These are phyloP conservation scores for Muricea muricata DNA, from an alignment of 92 coral and sea anemone species.

Conservation along the genomic window DNA sequence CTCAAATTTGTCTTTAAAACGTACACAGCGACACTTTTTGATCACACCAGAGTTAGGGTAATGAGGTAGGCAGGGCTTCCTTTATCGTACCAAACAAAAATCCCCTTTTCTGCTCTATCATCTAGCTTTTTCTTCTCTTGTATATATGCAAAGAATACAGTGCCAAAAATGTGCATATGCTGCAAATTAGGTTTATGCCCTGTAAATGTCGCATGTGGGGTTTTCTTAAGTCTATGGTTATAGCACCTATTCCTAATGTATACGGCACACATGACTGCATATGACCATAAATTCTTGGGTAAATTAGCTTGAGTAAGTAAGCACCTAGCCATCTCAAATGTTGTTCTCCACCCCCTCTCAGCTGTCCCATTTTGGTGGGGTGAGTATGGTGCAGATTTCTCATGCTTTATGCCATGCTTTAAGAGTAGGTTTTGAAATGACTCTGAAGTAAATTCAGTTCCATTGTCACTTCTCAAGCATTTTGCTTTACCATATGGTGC, in stretches of 20 bases:
- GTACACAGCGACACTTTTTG: neutral
- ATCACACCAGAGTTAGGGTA: slow-evolving; percentile 22
- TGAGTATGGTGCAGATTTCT: neutral
- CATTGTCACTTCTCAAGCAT: slow-evolving; percentile 16
- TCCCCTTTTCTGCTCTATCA: neutral
- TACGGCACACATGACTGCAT: neutral
- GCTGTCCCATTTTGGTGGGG: slow-evolving; percentile 18
- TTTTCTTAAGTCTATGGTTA: neutral
- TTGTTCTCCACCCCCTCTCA: neutral
- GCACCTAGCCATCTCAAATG: slow-evolving; percentile 1
- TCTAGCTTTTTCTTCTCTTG: neutral
- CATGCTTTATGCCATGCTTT: slow-evolving; percentile 4
- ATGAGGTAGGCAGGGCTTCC: slow-evolving; percentile 65
- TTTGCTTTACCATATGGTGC: neutral
- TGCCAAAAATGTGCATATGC: slow-evolving; percentile 14
- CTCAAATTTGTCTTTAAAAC: slow-evolving; percentile 13
- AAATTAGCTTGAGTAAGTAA: neutral
- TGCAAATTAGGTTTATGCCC: neutral
- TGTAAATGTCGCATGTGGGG: slow-evolving; percentile 9
- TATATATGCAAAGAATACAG: neutral
- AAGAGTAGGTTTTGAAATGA: neutral
- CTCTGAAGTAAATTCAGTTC: slow-evolving; percentile 3
- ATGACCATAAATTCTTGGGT: neutral
- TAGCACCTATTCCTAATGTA: neutral
- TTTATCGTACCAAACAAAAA: slow-evolving; percentile 52